Percentiles rank a stretch among this genome's conserved stretches.
These are phyloP conservation scores for Zoanthus sansibaricus DNA, from an alignment of 92 coral and sea anemone genomes.

Conservation along the genomic window DNA sequence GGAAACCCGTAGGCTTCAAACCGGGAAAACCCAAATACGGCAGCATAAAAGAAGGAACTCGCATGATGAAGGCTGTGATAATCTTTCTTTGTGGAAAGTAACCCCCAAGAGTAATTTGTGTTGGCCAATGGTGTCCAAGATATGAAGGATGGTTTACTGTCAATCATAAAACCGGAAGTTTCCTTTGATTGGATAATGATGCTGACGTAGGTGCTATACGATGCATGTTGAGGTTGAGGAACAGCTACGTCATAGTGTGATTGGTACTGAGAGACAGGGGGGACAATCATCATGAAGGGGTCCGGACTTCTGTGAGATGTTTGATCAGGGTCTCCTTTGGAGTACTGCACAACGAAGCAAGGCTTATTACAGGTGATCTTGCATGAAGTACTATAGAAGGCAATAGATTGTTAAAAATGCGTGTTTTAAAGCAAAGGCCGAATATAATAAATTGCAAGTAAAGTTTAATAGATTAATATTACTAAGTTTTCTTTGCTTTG, in stretches of 20 bases:
- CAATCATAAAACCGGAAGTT: not conserved
- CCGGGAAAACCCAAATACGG: constrained; percentile 7
- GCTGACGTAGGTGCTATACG: constrained; percentile 56
- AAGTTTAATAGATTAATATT: too few species aligned
- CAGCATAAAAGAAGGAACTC: constrained; percentile 4
- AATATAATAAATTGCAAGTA: too few species aligned
- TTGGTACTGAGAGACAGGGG: constrained; percentile 62
- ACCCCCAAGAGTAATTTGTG: constrained; percentile 29
- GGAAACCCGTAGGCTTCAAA: constrained; percentile 41
- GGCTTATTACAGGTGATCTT: constrained; percentile 33
- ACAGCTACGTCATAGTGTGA: constrained; percentile 57
- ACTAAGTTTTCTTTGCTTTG: too few species aligned
- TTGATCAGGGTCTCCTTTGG: constrained; percentile 14
- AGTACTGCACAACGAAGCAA: constrained; percentile 46
- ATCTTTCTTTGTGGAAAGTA: not conserved
- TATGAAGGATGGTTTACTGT: constrained; percentile 6
- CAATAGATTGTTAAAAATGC: not conserved
- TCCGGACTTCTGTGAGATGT: constrained; percentile 33
- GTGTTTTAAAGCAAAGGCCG: not conserved
- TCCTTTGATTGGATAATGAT: constrained; percentile 28
- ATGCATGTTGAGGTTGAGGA: constrained; percentile 53
- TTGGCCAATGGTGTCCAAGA: constrained; percentile 30
- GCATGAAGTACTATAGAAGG: not conserved
- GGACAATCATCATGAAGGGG: constrained; percentile 67
- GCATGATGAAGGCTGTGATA: constrained; percentile 24